Conservation (phyloP, 2,888 invertebrate genomes). For the Scaptomyza cyrtandrae region DNA sequence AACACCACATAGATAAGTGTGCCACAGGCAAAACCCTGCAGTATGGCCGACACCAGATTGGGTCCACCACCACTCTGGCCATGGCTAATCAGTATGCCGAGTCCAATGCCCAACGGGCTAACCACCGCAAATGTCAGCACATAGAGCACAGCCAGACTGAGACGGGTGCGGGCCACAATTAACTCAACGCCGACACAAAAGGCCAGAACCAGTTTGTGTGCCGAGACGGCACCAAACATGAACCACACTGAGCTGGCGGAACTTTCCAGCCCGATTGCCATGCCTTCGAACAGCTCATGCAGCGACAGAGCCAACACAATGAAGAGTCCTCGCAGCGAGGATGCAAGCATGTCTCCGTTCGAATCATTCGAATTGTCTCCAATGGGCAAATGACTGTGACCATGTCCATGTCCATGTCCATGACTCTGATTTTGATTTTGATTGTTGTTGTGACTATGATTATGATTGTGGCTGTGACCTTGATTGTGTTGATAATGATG, state of each 20-base stretch:
- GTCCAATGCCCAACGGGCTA: constrained; percentile 89
- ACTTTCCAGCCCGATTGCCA: constrained; percentile 91
- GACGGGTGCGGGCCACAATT: constrained; percentile 89
- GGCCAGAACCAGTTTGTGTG: constrained; percentile 94
- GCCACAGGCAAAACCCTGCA: constrained; percentile 95
- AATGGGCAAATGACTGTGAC: constrained; percentile 74
- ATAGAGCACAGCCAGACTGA: constrained; percentile 87
- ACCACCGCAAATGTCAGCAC: constrained; percentile 91
- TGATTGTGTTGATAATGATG: constrained; percentile 54
- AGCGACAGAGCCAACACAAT: constrained; percentile 92
- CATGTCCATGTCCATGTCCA: constrained; percentile 38
- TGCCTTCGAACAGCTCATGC: constrained; percentile 94
- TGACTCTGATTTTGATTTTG: constrained; percentile 36
- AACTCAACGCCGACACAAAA: constrained; percentile 95
- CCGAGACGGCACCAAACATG: constrained; percentile 93
- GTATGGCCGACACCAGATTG: constrained; percentile 87
- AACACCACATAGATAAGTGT: constrained; percentile 97
- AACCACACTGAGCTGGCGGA: constrained; percentile 88
- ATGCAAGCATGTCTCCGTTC: constrained; percentile 69
- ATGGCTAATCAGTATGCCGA: constrained; percentile 89
- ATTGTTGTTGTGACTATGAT: constrained; percentile 34
- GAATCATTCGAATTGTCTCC: constrained; percentile 81
- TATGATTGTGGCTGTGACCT: constrained; percentile 37
- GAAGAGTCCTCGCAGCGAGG: constrained; percentile 88
- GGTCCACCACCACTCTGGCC: constrained; percentile 87